Evolutionary conservation across 2,888 invertebrate genomes (phyloP), one percentile per base, ranked within the genome.

Genomic region (Plutella xylostella): DNA sequence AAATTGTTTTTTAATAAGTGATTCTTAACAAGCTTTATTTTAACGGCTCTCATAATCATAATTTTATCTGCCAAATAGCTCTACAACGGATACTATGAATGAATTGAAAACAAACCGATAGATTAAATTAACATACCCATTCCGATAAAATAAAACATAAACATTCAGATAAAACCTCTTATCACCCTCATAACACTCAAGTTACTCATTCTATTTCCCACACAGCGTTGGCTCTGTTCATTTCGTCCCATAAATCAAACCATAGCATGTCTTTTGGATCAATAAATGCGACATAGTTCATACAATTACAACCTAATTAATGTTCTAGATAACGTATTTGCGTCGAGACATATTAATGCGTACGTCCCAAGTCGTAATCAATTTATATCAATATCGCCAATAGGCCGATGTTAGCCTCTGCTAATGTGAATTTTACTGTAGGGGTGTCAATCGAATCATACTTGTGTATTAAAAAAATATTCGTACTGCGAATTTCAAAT

Each of bases 341-440:
- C 71, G 65, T 69, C 64, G 51, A 54, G 52, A 58, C 62, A 68
- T 72, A 72, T 70, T 76, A 74, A 76, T 77, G 72, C 72, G 67
- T 74, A 72, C 70, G 71, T 72, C 69, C 74, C 73, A 17, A 37
- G 12, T 37, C 19, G 18, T 37, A 73, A 80, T 78, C 79, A 82
- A 83, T 83, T 84, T 79, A 82, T 82, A 82, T 83, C 79, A 83
- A 82, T 82, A 83, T 75, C 68, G 72, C 71, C 77, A 77, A 76
- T 79, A 71, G 72, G 53, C 64, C 58, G 63, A 62, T 65, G 78
- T 78, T 78, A 72, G 73, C 63, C 58, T 57, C 66, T 65, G 72
- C 76, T 75, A 75, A 77, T 78, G 71, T 74, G 72, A 76, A 76
- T 70, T 76, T 72, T 63, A 74, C 51, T 25, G 1, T 65, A 82